Percentiles rank a stretch among this genome's conserved stretches.
These are phyloP conservation scores for Microdon myrmicae DNA, from an alignment of 2,888 invertebrate species.

Conservation along the genomic window DNA sequence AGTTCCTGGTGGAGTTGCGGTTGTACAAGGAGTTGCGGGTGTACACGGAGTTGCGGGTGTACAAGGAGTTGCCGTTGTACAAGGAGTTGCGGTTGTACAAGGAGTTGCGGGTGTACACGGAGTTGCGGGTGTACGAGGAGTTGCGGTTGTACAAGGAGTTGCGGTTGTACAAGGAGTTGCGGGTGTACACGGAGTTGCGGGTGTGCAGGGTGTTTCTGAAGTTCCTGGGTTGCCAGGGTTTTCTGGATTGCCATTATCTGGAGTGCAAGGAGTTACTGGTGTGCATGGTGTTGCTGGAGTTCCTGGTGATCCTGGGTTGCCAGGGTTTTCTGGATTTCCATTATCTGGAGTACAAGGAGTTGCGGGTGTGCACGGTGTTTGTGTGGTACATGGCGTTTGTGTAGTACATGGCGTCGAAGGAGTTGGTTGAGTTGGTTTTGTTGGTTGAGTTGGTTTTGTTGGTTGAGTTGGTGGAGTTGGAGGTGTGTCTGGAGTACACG, in stretches of 20 bases:
- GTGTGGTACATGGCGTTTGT: neutral
- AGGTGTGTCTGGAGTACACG: too few relatives aligned
- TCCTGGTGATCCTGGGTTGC: neutral
- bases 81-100: neutral
- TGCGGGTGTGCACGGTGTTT: neutral
- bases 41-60: conserved; percentile 1
- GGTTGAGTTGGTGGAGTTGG: conserved; percentile 3
- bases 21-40: neutral
- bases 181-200: conserved; percentile 4
- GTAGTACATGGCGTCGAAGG: conserved; percentile 4
- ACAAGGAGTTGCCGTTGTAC: neutral
- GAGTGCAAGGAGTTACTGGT: neutral
- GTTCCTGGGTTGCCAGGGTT: conserved; percentile 2
- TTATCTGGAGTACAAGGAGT: conserved; percentile 4
- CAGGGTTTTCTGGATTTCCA: neutral
- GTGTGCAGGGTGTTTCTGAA: neutral
- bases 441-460: neutral
- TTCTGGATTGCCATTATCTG: too few relatives aligned
- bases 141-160: neutral
- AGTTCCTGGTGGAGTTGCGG: neutral
- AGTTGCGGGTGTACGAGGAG: neutral
- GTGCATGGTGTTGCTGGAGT: conserved; percentile 1
- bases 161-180: neutral
- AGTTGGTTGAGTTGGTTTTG: neutral
- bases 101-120: conserved; percentile 2